Conservation (phyloP, 2,888 invertebrate genomes). For the Drosophila lutescens region DNA sequence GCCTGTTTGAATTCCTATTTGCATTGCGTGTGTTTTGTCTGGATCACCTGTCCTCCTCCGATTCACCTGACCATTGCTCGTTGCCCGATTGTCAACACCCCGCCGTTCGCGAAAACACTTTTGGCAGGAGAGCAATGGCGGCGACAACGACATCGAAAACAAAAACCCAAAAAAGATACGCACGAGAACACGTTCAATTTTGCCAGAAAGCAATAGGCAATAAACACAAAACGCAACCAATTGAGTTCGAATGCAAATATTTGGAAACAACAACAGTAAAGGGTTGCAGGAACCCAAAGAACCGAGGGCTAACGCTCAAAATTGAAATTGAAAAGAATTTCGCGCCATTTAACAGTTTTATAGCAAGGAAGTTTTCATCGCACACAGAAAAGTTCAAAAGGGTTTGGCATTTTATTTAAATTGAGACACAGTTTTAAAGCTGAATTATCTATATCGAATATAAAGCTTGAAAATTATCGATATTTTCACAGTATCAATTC, state of each 20-base stretch:
- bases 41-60: constrained; percentile 29
- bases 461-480: too few relatives aligned
- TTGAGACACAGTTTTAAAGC: not conserved
- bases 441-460: too few relatives aligned
- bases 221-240: constrained; percentile 78
- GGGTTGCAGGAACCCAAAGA: constrained; percentile 23
- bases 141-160: constrained; percentile 21
- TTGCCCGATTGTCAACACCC: constrained; percentile 43
- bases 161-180: constrained; percentile 22
- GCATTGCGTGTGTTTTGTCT: constrained; percentile 44
- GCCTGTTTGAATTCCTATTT: constrained; percentile 71
- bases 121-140: constrained; percentile 16
- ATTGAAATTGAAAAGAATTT: constrained; percentile 45
- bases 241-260: constrained; percentile 79
- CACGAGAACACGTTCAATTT: constrained; percentile 54
- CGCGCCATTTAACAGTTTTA: constrained; percentile 47
- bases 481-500: too few relatives aligned
- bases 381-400: not conserved
- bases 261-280: constrained; percentile 46
- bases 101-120: constrained; percentile 34
- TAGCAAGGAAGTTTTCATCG: not conserved
- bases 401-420: not conserved
- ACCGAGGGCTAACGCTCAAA: constrained; percentile 11
- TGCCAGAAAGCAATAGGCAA: constrained; percentile 61
- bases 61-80: constrained; percentile 13